Evolutionary conservation across 2,888 invertebrate species (phyloP).

Genomic region (Lobophora halterata): DNA sequence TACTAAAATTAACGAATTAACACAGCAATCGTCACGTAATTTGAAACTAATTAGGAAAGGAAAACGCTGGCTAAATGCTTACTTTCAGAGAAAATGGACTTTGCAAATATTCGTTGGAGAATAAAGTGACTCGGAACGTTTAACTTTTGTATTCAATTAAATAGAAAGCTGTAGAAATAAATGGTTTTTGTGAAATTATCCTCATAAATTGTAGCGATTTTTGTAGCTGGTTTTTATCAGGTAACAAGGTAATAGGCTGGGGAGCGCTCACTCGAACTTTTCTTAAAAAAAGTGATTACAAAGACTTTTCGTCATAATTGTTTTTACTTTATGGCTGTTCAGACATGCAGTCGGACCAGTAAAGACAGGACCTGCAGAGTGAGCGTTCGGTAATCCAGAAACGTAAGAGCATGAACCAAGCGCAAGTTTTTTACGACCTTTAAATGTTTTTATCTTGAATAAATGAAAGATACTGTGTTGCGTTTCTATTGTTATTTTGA

Average conservation of each 20-base stretch:
- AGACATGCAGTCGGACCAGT: too few species aligned
- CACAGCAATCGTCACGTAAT: slow-evolving; percentile 72
- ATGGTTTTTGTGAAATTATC: slow-evolving; percentile 50
- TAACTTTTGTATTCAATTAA: slow-evolving; percentile 78
- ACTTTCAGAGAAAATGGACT: slow-evolving; percentile 71
- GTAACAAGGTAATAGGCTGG: slow-evolving; percentile 28
- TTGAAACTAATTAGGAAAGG: slow-evolving; percentile 77
- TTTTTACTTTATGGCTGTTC: too few species aligned
- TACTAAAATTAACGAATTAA: slow-evolving; percentile 67
- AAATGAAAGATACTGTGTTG: too few species aligned
- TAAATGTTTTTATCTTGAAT: too few species aligned
- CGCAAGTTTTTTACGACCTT: too few species aligned
- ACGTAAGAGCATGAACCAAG: too few species aligned
- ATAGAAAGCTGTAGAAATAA: slow-evolving; percentile 71
- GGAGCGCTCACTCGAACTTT: background rate
- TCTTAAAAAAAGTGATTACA: too few species aligned
- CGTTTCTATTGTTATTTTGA: too few species aligned
- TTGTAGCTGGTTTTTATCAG: slow-evolving; percentile 48
- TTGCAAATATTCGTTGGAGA: slow-evolving; percentile 66
- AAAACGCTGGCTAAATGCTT: slow-evolving; percentile 70
- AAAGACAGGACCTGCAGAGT: too few species aligned
- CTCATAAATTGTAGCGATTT: slow-evolving; percentile 49
- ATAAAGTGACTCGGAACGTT: slow-evolving; percentile 67
- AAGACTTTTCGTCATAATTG: too few species aligned
- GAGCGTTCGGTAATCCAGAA: too few species aligned